Base-by-base conservation (phyloP, 2,113 vertebrate species). In the Lepus americanus region DNA sequence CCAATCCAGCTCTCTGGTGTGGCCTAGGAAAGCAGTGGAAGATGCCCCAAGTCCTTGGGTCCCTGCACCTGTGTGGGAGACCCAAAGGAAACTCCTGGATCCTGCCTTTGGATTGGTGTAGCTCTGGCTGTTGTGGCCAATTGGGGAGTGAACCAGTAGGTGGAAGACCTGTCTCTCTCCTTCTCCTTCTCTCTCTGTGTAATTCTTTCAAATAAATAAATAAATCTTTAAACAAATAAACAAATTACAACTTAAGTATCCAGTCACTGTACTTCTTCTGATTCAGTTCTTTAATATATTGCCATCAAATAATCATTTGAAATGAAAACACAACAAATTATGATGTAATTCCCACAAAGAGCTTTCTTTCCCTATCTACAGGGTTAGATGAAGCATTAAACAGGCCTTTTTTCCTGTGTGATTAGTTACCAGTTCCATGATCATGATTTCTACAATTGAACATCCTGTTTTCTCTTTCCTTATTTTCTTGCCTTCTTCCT, bases 291-390 rank as follows among this genome's bases (percentile, higher is more conserved):
- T 96, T 93, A 66, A 72, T 74, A 29, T 81, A 12, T 69, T 0
- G 61, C 31, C 81, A 90, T 89, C 77, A 79, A 73, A 90, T 76
- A 36, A 51, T 73, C 36, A 44, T 94, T 61, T 87, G 14, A 94
- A 91, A 61, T 66, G 22, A 44, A 95, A 90, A 85, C 31, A 66
- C 4, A 85, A 23, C 73, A 55, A 81, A 85, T 36, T 74, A 36
- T 27, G 19, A 3, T 6, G 9, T 81, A 85, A 82, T 90, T 88
- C n/a, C 17, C 49, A 59, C 76, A 80, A 70, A 89, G 63, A 82
- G 4, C n/a, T 73, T 92, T 27, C 44, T 90, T 74, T 79, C 20
- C 7, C 17, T 87, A 12, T 79, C 14, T 53, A 14, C 5, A 74
- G 33, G 29, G 9, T 55, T 61, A n/a, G 19, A 76, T 22, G 25